phyloP scores from a whole-genome alignment of 2,888 invertebrate genomes.

The Embidobia sp. region DNA sequence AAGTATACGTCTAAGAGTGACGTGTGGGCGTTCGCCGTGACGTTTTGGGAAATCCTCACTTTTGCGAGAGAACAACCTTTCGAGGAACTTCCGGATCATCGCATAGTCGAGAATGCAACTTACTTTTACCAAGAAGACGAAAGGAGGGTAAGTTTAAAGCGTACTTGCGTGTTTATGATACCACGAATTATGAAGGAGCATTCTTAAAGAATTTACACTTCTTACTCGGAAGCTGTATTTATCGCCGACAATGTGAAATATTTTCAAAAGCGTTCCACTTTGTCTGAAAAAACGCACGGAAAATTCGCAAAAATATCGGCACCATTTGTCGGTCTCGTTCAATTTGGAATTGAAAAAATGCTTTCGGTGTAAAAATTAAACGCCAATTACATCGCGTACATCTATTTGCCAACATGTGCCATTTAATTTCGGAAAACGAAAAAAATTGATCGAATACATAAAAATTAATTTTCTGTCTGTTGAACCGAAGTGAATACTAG shows the following conservation, averaged over 20 bases:
- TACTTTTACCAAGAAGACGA: constrained; percentile 89
- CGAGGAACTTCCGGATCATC: constrained; percentile 89
- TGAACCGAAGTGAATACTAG: constrained; percentile 31
- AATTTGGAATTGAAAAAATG: neutral
- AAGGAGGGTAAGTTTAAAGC: constrained; percentile 83
- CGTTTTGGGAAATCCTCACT: constrained; percentile 93
- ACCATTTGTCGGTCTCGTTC: neutral
- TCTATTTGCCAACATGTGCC: constrained; percentile 16
- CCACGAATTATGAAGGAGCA: constrained; percentile 3
- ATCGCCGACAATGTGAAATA: constrained; percentile 11
- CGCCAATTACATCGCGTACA: too few species aligned
- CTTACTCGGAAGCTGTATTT: constrained; percentile 9
- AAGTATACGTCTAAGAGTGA: constrained; percentile 92
- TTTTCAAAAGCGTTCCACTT: constrained; percentile 11
- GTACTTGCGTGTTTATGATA: constrained; percentile 41
- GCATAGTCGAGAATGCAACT: constrained; percentile 91
- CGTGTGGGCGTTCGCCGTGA: constrained; percentile 94
- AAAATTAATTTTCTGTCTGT: constrained; percentile 33
- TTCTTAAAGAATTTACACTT: constrained; percentile 17
- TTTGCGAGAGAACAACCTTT: constrained; percentile 92
- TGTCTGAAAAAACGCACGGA: neutral
- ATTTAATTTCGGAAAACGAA: constrained; percentile 2
- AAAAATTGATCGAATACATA: constrained; percentile 20
- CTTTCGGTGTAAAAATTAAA: too few species aligned
- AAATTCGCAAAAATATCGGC: neutral